These are phyloP conservation scores for Pseudopodoces humilis DNA, from an alignment of 2,113 vertebrate species.

Conservation along the genomic window DNA sequence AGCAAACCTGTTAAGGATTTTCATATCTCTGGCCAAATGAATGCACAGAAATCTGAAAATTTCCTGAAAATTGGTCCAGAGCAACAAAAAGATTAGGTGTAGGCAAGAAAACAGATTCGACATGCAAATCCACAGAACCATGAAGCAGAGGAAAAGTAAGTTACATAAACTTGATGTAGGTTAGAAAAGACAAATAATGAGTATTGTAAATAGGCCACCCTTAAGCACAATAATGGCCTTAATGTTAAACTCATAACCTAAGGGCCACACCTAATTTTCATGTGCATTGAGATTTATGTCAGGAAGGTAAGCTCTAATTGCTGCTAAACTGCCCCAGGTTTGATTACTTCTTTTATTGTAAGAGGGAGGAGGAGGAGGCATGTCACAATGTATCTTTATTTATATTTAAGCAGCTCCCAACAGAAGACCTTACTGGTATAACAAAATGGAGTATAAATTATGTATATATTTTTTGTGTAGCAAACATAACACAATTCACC, in stretches of 20 bases:
- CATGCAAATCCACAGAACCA: not conserved
- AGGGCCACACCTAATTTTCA: not conserved
- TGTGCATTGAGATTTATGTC: not conserved
- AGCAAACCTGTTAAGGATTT: not conserved
- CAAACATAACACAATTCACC: not conserved
- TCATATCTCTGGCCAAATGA: not conserved
- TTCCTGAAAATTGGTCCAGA: not conserved
- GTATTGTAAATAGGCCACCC: not conserved
- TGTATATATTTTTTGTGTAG: not conserved
- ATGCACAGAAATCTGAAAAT: not conserved
- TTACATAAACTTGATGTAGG: not conserved
- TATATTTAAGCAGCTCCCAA: not conserved
- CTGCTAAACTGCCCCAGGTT: not conserved
- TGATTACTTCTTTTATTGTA: not conserved
- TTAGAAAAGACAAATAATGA: not conserved
- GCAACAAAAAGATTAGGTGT: not conserved
- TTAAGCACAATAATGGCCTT: not conserved
- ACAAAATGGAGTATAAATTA: not conserved
- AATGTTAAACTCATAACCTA: not conserved
- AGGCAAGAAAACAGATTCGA: not conserved
- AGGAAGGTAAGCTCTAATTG: slow-evolving; percentile 1
- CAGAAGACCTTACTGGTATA: not conserved
- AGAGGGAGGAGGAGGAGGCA: not conserved
- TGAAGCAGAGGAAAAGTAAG: not conserved
- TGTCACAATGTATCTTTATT: not conserved